These are phyloP conservation scores for Embiotoca jacksoni DNA, from an alignment of 2,113 vertebrate genomes.

Conservation along the genomic window DNA sequence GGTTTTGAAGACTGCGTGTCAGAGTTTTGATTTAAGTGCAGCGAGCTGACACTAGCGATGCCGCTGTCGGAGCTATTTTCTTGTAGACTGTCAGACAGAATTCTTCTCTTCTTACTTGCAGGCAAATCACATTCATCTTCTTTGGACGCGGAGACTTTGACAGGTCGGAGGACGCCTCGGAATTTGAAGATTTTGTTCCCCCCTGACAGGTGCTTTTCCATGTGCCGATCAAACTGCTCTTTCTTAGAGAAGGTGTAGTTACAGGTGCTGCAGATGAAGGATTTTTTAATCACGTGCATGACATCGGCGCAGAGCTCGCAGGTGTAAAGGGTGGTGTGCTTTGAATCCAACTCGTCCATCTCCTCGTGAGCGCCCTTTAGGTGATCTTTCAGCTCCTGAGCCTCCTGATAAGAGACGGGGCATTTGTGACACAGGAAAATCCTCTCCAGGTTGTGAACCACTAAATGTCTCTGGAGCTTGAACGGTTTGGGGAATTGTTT, in stretches of 20 bases:
- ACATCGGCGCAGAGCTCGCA: conserved; percentile 97
- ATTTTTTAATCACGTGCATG: conserved; percentile 96
- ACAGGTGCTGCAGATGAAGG: conserved; percentile 98
- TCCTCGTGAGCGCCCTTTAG: conserved; percentile 88
- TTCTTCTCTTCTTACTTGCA: conserved; percentile 86
- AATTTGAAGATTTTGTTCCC: conserved; percentile 92
- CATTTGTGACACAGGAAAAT: conserved; percentile 95
- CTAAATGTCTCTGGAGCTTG: conserved; percentile 97
- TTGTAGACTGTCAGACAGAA: conserved; percentile 68
- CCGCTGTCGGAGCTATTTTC: conserved; percentile 81
- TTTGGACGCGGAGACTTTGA: conserved; percentile 67
- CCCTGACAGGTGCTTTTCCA: conserved; percentile 94
- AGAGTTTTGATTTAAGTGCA: conserved; percentile 57
- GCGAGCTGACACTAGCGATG: conserved; percentile 63
- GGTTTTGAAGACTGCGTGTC: conserved; percentile 72
- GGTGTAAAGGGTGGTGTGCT: conserved; percentile 93
- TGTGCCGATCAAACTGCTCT: conserved; percentile 97
- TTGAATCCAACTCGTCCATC: conserved; percentile 89
- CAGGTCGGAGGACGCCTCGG: conserved; percentile 90
- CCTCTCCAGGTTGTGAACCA: conserved; percentile 96
- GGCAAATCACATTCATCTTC: conserved; percentile 83
- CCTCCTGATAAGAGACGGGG: conserved; percentile 92
- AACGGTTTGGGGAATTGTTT: conserved; percentile 99
- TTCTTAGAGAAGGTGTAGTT: conserved; percentile 99
- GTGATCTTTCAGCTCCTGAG: conserved; percentile 90